Evolutionary conservation across 2,888 invertebrate species (phyloP).

Genomic region (Sphaerophoria taeniata): DNA sequence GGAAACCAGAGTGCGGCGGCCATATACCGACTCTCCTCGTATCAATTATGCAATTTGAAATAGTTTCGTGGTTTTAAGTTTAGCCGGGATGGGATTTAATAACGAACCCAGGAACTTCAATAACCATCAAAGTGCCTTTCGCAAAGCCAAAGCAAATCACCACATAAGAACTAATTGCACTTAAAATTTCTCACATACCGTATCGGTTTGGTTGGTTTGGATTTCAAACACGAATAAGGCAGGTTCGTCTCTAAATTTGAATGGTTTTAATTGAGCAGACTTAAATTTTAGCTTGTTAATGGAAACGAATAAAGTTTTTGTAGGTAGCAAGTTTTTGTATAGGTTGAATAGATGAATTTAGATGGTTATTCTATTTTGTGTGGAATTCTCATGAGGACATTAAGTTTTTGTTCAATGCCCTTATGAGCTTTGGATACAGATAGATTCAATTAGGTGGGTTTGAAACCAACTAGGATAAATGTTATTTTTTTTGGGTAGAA

Average conservation of each 20-base stretch:
- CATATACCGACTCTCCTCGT: conserved; percentile 19
- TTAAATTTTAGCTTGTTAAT: conserved; percentile 7
- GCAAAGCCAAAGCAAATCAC: conserved; percentile 66
- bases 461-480: too few species aligned
- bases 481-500: too few species aligned
- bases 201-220: conserved; percentile 48
- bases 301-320: neutral
- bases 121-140: conserved; percentile 51
- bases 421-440: too few species aligned
- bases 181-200: conserved; percentile 61
- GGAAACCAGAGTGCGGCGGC: conserved; percentile 5
- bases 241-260: neutral
- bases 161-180: conserved; percentile 70
- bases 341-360: too few species aligned
- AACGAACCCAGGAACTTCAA: conserved; percentile 62
- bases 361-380: too few species aligned
- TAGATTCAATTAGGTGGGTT: too few species aligned
- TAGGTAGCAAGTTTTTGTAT: neutral
- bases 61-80: conserved; percentile 65
- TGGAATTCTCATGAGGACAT: too few species aligned
- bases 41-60: conserved; percentile 73
- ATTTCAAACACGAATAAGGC: neutral
- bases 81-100: conserved; percentile 68
- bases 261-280: conserved; percentile 12
- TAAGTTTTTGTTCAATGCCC: too few species aligned